phyloP scores from a whole-genome alignment of 2,797 vertebrate genomes.

The Sebastes minor region DNA sequence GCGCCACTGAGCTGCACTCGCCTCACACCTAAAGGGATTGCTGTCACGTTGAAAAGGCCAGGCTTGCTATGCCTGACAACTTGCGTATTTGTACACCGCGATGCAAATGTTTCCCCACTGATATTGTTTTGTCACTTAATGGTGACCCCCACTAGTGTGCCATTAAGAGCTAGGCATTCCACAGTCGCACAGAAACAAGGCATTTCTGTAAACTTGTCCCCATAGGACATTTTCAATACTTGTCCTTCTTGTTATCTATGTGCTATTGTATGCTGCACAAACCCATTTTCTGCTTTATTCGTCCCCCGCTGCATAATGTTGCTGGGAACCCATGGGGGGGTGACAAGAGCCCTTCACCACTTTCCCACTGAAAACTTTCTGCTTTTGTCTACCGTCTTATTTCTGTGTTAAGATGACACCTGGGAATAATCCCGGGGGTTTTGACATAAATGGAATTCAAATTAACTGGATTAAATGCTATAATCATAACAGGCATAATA shows the following conservation, averaged over 20 bases:
- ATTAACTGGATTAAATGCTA: slow-evolving; percentile 68
- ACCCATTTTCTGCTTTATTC: slow-evolving; percentile 80
- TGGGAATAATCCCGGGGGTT: slow-evolving; percentile 63
- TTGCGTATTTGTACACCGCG: slow-evolving; percentile 74
- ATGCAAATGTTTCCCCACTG: slow-evolving; percentile 80
- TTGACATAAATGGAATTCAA: slow-evolving; percentile 64
- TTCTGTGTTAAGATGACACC: slow-evolving; percentile 72
- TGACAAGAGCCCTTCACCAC: slow-evolving; percentile 52
- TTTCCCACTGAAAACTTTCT: slow-evolving; percentile 56
- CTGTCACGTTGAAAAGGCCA: slow-evolving; percentile 80
- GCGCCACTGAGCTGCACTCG: slow-evolving; percentile 74
- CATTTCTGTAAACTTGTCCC: slow-evolving; percentile 68
- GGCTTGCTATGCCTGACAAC: slow-evolving; percentile 83
- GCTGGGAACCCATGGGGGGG: slow-evolving; percentile 54
- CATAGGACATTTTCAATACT: slow-evolving; percentile 73
- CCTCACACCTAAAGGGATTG: slow-evolving; percentile 81
- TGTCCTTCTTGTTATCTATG: slow-evolving; percentile 77
- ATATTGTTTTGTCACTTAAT: slow-evolving; percentile 81
- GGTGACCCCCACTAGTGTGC: slow-evolving; percentile 71
- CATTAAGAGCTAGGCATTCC: slow-evolving; percentile 70
- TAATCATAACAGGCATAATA: slow-evolving; percentile 61
- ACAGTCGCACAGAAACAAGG: slow-evolving; percentile 57
- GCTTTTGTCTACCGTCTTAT: slow-evolving; percentile 65
- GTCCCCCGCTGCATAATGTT: slow-evolving; percentile 68
- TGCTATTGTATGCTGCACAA: slow-evolving; percentile 75